Evolutionary conservation across 2,797 vertebrate genomes (phyloP).

Genomic region (Anas georgica): DNA sequence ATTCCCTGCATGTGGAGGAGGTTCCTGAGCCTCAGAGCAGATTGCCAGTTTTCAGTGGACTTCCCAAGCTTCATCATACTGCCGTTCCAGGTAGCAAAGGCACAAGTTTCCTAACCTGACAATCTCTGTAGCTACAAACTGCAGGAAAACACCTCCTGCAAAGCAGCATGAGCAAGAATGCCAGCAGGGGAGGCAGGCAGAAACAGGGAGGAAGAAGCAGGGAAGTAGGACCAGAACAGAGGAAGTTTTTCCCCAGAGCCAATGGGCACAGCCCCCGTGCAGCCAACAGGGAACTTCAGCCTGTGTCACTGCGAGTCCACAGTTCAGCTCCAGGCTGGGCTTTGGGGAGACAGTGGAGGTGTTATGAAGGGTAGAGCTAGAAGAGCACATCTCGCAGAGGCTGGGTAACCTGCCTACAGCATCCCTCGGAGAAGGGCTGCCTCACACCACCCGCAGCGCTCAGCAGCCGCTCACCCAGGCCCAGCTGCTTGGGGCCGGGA

Average conservation of each 20-base stretch:
- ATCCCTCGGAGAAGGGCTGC: neutral
- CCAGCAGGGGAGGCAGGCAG: neutral
- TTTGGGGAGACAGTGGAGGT: neutral
- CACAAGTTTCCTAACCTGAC: neutral
- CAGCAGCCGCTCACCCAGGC: no score
- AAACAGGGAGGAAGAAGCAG: neutral
- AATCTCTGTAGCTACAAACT: neutral
- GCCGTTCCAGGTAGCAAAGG: neutral
- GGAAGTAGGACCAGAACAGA: conserved; percentile 19
- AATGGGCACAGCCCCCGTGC: neutral
- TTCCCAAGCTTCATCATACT: neutral
- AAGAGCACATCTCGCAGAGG: neutral
- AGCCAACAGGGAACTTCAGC: neutral
- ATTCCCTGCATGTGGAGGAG: accelerated
- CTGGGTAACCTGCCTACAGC: neutral
- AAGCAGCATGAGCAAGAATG: neutral
- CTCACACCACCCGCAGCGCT: neutral
- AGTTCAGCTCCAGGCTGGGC: neutral
- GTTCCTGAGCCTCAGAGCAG: neutral
- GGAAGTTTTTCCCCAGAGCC: neutral
- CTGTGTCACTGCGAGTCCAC: neutral
- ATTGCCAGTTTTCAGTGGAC: neutral
- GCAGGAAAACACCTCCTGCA: neutral
- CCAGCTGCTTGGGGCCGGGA: neutral
- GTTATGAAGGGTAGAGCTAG: neutral